phyloP scores from a whole-genome alignment of 2,888 invertebrate species.

The Mythimna albipuncta region DNA sequence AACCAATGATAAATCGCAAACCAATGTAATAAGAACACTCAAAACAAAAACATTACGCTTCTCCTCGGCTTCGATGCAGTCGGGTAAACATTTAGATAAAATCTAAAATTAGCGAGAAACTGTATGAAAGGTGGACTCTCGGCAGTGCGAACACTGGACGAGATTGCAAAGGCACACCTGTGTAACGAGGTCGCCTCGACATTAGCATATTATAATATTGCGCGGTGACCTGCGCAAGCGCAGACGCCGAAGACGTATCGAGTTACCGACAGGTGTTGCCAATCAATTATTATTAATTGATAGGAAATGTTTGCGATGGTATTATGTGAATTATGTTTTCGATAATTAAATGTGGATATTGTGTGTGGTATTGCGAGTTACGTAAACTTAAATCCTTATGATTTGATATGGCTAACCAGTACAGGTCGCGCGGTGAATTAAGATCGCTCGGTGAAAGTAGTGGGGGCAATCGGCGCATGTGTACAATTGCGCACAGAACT shows the following conservation, averaged over 20 bases:
- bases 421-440: too few species aligned
- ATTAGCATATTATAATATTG: conserved; percentile 68
- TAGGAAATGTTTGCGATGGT: conserved; percentile 4
- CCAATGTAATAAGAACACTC: background rate
- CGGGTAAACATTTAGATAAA: background rate
- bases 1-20: too few species aligned
- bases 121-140: conserved; percentile 26
- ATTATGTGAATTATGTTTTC: conserved; percentile 16
- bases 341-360: background rate
- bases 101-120: conserved; percentile 23
- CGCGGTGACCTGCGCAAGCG: conserved; percentile 53
- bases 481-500: too few species aligned
- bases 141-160: conserved; percentile 1
- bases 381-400: background rate
- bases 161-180: conserved; percentile 68
- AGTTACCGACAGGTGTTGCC: conserved; percentile 77
- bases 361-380: background rate
- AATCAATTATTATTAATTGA: conserved; percentile 64
- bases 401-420: too few species aligned
- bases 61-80: too few species aligned
- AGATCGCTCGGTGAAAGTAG: too few species aligned
- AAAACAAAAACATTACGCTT: background rate
- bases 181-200: conserved; percentile 65
- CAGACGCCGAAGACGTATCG: conserved; percentile 64
- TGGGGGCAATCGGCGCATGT: too few species aligned